Conservation (phyloP, 1,140 invertebrate species). For the Solenopsis fugax region DNA sequence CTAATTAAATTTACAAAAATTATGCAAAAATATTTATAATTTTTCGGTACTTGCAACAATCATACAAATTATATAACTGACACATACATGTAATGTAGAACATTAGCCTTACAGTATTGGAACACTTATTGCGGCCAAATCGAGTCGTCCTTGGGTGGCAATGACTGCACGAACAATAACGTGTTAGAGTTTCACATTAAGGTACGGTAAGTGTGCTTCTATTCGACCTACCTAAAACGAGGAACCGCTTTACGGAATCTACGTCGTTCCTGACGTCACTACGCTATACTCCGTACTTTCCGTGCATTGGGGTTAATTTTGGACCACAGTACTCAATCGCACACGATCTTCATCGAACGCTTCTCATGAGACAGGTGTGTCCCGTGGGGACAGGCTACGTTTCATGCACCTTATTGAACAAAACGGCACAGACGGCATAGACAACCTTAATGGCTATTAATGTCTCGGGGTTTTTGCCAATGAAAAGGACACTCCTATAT, state of each 20-base stretch:
- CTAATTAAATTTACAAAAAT: too few relatives aligned
- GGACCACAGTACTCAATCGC: conserved; percentile 56
- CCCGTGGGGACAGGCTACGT: background rate
- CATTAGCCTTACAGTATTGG: background rate
- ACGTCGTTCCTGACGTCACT: conserved; percentile 45
- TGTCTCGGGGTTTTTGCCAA: background rate
- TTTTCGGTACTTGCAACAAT: too few relatives aligned
- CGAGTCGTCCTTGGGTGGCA: conserved; percentile 20
- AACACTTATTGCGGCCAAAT: conserved; percentile 6
- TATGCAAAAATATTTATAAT: background rate
- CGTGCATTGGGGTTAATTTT: conserved; percentile 59
- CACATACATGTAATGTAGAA: background rate
- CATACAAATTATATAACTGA: background rate
- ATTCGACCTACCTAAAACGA: conserved; percentile 46
- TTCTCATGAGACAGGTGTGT: conserved; percentile 13
- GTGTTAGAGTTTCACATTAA: conserved; percentile 7
- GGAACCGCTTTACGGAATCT: conserved; percentile 16
- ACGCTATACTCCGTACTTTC: conserved; percentile 43
- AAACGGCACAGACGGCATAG: conserved; percentile 18
- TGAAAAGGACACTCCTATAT: background rate
- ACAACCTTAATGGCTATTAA: conserved; percentile 40
- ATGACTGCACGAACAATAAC: conserved; percentile 39
- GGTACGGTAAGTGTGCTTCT: conserved; percentile 7
- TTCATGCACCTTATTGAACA: conserved; percentile 49
- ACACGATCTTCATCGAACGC: conserved; percentile 48